These are phyloP conservation scores for Archocentrus centrarchus DNA, from an alignment of 2,113 vertebrate species.

Conservation along the genomic window DNA sequence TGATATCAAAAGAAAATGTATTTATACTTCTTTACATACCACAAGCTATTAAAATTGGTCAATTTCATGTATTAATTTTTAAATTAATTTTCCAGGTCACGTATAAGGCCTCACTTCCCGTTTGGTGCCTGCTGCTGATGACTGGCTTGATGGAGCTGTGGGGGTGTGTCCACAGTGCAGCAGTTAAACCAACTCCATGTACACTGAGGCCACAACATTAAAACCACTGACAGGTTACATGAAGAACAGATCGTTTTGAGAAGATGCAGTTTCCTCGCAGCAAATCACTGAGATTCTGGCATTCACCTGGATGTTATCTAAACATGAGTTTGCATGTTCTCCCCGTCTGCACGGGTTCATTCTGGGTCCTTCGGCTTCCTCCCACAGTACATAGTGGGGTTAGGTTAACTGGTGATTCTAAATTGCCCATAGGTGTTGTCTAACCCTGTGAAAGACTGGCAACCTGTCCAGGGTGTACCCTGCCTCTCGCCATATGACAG, in stretches of 20 bases:
- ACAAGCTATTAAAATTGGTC: not conserved
- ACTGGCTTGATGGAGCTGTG: constrained; percentile 36
- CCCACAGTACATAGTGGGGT: too few relatives aligned
- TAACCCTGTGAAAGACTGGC: too few relatives aligned
- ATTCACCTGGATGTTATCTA: too few relatives aligned
- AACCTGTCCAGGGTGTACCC: too few relatives aligned
- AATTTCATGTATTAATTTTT: not conserved
- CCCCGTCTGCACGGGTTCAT: too few relatives aligned
- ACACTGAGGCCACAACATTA: not conserved
- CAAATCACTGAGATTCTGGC: not conserved
- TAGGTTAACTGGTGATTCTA: too few relatives aligned
- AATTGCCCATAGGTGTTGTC: too few relatives aligned
- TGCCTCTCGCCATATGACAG: too few relatives aligned
- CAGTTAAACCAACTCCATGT: not conserved
- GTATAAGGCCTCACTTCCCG: constrained; percentile 43
- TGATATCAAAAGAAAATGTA: not conserved
- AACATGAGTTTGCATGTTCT: too few relatives aligned
- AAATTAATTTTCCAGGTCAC: not conserved
- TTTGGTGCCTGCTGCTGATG: constrained; percentile 16
- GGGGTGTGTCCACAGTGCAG: constrained; percentile 68
- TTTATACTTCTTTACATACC: not conserved
- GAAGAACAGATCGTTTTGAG: not conserved
- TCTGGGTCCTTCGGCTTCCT: too few relatives aligned
- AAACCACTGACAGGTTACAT: not conserved
- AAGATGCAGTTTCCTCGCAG: not conserved